Base-by-base conservation (phyloP, 1,140 invertebrate species). In the Augochlora pura region DNA sequence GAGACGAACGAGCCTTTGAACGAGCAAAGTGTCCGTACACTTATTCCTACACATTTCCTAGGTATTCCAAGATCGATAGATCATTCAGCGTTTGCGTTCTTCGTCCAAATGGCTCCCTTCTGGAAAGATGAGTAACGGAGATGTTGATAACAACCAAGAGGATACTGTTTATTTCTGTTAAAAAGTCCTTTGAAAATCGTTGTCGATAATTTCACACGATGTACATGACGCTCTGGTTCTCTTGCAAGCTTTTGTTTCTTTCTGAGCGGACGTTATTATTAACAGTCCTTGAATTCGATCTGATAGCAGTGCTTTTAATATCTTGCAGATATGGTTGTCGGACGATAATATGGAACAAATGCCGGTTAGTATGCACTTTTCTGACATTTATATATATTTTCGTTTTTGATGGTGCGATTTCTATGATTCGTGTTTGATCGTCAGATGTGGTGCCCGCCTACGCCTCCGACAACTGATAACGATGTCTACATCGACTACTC, bases 361-460 rank as follows among this genome's bases (percentile, higher is more conserved):
- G 96, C 96, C 96, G 93, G 96, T 96, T 94, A 95, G 96, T 95
- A 90, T 76, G 42, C n/a, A 38, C 4, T 39, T 60, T 3, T 46
- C 3, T 12, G 42, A 14, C 42, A 46, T 46, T 46, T 12, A 46
- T 2, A 14, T 46, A 66, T 73, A n/a, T 25, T 57, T 23, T n/a
- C 39, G 9, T 39, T 14, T 4, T 9, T 25, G 21, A n/a, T 25
- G 21, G 10, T 21, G 4, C 10, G 2, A 25, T 42, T 59, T 42
- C 62, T 52, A 39, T 72, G 52, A 65, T 62, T 54, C 65, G 74
- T n/a, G n/a, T 82, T 77, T 46, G 63, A 52, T 83, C 10, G 67
- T 82, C 92, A 99, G 98, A 96, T 99, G 94, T 99, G 98, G 98
- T 96, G 96, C 86, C 98, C 98, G 77, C 98, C 98, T 75, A 99